phyloP scores from a whole-genome alignment of 92 coral and sea anemone species.

The Diadumene lineata region DNA sequence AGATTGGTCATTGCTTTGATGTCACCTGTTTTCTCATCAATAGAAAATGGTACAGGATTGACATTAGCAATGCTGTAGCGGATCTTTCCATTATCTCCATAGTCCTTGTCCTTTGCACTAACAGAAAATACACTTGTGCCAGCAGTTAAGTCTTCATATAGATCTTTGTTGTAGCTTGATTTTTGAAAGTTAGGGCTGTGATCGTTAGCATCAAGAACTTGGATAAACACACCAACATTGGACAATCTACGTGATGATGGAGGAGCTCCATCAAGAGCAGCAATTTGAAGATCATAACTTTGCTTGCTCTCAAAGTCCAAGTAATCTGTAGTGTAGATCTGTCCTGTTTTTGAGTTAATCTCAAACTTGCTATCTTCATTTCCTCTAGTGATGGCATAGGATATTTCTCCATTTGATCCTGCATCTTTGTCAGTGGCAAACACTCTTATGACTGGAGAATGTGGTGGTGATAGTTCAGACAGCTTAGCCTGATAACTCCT shows the following conservation, averaged over 20 bases:
- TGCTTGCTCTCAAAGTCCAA: slow-evolving; percentile 71
- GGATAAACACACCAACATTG: slow-evolving; percentile 56
- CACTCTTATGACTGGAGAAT: slow-evolving; percentile 71
- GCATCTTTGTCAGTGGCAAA: slow-evolving; percentile 62
- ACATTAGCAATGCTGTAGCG: slow-evolving; percentile 69
- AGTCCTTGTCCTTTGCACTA: slow-evolving; percentile 73
- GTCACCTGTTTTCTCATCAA: slow-evolving; percentile 75
- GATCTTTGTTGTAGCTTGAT: slow-evolving; percentile 51
- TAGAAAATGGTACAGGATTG: slow-evolving; percentile 79
- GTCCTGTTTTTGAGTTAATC: slow-evolving; percentile 74
- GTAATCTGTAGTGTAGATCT: slow-evolving; percentile 55
- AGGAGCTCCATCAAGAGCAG: slow-evolving; percentile 57
- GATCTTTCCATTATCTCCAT: slow-evolving; percentile 73
- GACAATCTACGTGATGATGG: slow-evolving; percentile 47
- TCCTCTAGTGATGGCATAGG: slow-evolving; percentile 63
- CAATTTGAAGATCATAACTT: slow-evolving; percentile 66
- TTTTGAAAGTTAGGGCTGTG: slow-evolving; percentile 71
- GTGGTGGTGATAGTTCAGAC: slow-evolving; percentile 80
- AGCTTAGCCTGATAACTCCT: slow-evolving; percentile 68
- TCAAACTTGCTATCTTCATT: slow-evolving; percentile 55
- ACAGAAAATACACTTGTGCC: slow-evolving; percentile 69
- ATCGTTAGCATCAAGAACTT: slow-evolving; percentile 86
- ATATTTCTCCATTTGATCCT: slow-evolving; percentile 52
- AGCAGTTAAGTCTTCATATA: slow-evolving; percentile 68
- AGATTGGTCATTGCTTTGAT: slow-evolving; percentile 62